Base-by-base conservation (phyloP, 2,797 vertebrate genomes). In the Propithecus perrieri region DNA sequence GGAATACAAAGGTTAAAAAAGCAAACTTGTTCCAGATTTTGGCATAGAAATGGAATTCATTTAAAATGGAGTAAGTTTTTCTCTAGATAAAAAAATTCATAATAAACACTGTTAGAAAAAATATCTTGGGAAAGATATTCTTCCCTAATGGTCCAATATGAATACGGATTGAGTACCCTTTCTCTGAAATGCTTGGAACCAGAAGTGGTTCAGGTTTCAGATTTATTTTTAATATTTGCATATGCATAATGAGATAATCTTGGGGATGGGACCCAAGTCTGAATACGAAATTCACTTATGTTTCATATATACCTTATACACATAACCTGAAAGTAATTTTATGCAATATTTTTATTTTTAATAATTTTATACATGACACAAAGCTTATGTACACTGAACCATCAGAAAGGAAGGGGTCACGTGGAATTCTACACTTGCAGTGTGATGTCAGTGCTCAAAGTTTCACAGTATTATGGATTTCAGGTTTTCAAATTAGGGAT, bases 11-110 rank as follows among this genome's bases (percentile, higher is more conserved):
- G 30, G 26, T 80, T 30, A 35, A 84, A 61, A 91, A 86, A 57
- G 71, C 30, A 93, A 84, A 83, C 67, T 80, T 92, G n/a, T n/a
- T 91, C 50, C 17, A 81, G 28, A 89, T 89, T 95, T 81, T 53
- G 59, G 43, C 72, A 86, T 12, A 75, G 35, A 90, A 59, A 61
- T 89, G 50, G 35, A 89, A 92, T 67, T 71, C n/a, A 57, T 17
- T 50, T 91, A 84, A 95, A 85, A 91, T 12, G 38, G 22, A 89
- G 13, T 41, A 46, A 8, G 38, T 61, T 92, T 61, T 55, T 33
- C 43, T 75, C 53, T 35, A 43, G 0, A 33, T 86, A 69, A 46
- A 38, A 65, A 69, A 55, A 83, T 65, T 28, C 48, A 28, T 22
- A 22, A 48, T 22, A 55, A 7, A n/a, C 22, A 28, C 35, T 80